phyloP scores from a whole-genome alignment of 2,797 vertebrate genomes.

The Melanotaenia boesemani region DNA sequence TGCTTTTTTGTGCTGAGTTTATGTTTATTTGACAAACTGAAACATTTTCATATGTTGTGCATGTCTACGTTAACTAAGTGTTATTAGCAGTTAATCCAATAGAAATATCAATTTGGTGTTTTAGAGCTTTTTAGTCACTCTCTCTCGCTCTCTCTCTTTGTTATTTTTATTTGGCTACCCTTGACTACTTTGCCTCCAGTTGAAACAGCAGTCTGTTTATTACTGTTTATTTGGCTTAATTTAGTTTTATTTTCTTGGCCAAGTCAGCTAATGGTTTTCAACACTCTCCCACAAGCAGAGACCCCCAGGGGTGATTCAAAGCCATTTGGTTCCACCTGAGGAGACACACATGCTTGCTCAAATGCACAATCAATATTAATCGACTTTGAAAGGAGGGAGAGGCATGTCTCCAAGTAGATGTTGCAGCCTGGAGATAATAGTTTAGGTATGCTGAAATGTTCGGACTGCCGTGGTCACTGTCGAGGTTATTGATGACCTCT shows the following conservation, averaged over 20 bases:
- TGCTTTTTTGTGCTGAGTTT: too few species aligned
- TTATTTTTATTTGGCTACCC: slow-evolving; percentile 24
- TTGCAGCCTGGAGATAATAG: slow-evolving; percentile 76
- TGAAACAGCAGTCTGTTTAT: slow-evolving; percentile 56
- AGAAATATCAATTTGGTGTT: slow-evolving; percentile 49
- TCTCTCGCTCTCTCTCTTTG: neutral
- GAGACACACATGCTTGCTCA: slow-evolving; percentile 71
- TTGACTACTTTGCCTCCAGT: slow-evolving; percentile 33
- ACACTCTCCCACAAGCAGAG: slow-evolving; percentile 44
- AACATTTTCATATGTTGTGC: slow-evolving; percentile 16
- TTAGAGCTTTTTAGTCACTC: slow-evolving; percentile 34
- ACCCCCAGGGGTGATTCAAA: slow-evolving; percentile 67
- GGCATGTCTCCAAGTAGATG: slow-evolving; percentile 63
- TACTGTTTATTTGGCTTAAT: slow-evolving; percentile 74
- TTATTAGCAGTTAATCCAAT: slow-evolving; percentile 25
- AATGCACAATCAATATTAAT: slow-evolving; percentile 83
- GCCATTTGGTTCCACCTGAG: slow-evolving; percentile 80
- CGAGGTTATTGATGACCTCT: slow-evolving; percentile 71
- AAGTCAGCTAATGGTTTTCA: slow-evolving; percentile 65
- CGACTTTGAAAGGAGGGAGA: slow-evolving; percentile 57
- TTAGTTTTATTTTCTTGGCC: slow-evolving; percentile 69
- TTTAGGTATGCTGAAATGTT: slow-evolving; percentile 65
- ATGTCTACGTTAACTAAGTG: slow-evolving; percentile 20
- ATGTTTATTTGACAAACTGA: slow-evolving; percentile 13
- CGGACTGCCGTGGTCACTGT: slow-evolving; percentile 54